Percentiles rank a stretch among this genome's conserved stretches.
These are phyloP conservation scores for Tapirus indicus DNA, from an alignment of 2,797 vertebrate species.

Conservation along the genomic window DNA sequence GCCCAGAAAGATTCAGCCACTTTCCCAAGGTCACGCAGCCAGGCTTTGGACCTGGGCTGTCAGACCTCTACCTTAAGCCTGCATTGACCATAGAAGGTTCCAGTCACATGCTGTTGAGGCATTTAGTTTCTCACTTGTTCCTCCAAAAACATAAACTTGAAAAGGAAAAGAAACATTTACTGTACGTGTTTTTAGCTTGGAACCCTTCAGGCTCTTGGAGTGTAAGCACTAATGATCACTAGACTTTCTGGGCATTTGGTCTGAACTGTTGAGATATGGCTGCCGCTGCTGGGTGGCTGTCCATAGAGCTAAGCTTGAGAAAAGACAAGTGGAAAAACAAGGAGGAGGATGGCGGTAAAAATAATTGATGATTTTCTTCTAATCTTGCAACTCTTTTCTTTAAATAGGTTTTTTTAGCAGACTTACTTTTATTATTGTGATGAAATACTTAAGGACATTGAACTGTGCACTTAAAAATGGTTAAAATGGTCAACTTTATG, in stretches of 20 bases:
- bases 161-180: not conserved
- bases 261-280: rapidly evolving
- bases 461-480: not conserved
- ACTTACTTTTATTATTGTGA: not conserved
- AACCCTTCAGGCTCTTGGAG: not conserved
- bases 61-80: not conserved
- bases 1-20: not conserved
- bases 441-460: not conserved
- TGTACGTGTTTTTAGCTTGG: not conserved
- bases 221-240: not conserved
- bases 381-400: not conserved
- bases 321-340: not conserved
- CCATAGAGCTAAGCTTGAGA: not conserved
- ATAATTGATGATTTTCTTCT: not conserved
- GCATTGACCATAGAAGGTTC: not conserved
- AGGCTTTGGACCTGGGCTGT: not conserved
- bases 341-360: not conserved
- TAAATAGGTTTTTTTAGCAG: not conserved
- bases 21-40: not conserved
- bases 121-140: not conserved
- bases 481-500: not conserved
- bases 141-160: not conserved
- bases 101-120: not conserved
- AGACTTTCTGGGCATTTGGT: not conserved
- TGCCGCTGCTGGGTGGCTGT: not conserved